These are phyloP conservation scores for Vesta saturnalis DNA, from an alignment of 2,888 invertebrate genomes.

Conservation along the genomic window DNA sequence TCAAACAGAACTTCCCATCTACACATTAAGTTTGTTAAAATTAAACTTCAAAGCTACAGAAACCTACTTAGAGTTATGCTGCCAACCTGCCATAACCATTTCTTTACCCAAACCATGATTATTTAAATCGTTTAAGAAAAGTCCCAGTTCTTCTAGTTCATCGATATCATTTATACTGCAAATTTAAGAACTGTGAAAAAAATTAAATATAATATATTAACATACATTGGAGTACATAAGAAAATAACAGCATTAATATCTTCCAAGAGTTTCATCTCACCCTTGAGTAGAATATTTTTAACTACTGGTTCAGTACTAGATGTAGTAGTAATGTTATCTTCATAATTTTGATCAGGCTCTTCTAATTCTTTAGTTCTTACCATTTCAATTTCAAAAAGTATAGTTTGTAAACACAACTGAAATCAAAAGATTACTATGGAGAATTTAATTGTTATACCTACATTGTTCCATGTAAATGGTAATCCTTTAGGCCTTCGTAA, in stretches of 20 bases:
- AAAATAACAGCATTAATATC: slow-evolving; percentile 86
- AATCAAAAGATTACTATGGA: slow-evolving; percentile 36
- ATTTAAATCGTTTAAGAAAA: slow-evolving; percentile 84
- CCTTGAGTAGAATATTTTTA: slow-evolving; percentile 78
- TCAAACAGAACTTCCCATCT: slow-evolving; percentile 83
- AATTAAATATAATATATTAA: slow-evolving; percentile 40
- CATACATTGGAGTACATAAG: slow-evolving; percentile 86
- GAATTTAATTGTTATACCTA: slow-evolving; percentile 53
- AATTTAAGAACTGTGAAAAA: slow-evolving; percentile 32
- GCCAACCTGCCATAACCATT: slow-evolving; percentile 84
- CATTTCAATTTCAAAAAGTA: slow-evolving; percentile 81
- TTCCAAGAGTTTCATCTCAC: slow-evolving; percentile 83
- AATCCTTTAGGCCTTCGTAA: slow-evolving; percentile 83
- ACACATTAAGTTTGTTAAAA: slow-evolving; percentile 34
- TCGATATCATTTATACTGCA: slow-evolving; percentile 82
- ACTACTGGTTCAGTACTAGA: slow-evolving; percentile 67
- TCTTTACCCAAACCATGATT: slow-evolving; percentile 84
- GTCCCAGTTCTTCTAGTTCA: slow-evolving; percentile 79
- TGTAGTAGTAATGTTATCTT: slow-evolving; percentile 21
- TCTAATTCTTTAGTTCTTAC: slow-evolving; percentile 51
- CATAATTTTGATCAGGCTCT: background rate
- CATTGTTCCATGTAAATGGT: slow-evolving; percentile 84
- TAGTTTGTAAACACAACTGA: slow-evolving; percentile 78
- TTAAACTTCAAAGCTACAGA: background rate
- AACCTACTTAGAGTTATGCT: slow-evolving; percentile 74